Base-by-base conservation (phyloP, 2,797 vertebrate genomes). In the Microhierax caerulescens region DNA sequence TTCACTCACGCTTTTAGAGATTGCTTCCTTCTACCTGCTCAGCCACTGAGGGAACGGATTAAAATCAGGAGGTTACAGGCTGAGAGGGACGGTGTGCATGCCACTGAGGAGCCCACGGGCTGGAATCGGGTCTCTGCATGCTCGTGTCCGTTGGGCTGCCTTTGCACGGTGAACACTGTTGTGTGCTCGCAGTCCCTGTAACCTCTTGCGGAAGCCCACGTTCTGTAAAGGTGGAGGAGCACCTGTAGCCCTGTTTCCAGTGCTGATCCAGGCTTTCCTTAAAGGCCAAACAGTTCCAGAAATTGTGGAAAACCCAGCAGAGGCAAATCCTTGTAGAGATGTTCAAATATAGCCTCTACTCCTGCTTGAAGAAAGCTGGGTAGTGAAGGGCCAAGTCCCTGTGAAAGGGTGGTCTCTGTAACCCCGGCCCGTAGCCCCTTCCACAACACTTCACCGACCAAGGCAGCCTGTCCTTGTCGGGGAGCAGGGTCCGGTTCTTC, bases 11-110 rank as follows among this genome's bases (percentile, higher is more conserved):
- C 78, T 93, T 77, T 57, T 36, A 34, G 48, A 61, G n/a, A 50
- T 61, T 10, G 63, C 65, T 93, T 91, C 89, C 83, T 96, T 36
- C 69, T 89, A 57, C 76, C 50, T 88, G 57, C 67, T 72, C 61
- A 45, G 59, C 47, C 73, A 67, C 9, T 22, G 23, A 8, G 15
- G 27, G 28, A 74, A 51, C 32, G 47, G n/a, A 23, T 65, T 93
- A 54, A 57, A 80, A 90, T 34, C 47, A 78, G 94, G 83, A 41
- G 56, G 34, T 67, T 83, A 75, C n/a, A 19, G 22, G 19, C 5
- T 41, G 20, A 10, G 20, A 36, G 16, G 57, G 76, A 30, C 50
- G 25, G 7, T 23, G 56, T 36, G 25, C 13, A 20, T 45, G 11
- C 63, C 61, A 32, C 56, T 59, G 43, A 75, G 85, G 63, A 20